Percentiles rank a stretch among this genome's conserved stretches.
Evolutionary conservation across 2,797 vertebrate genomes (phyloP).

Genomic region (Coregonus ussuriensis): DNA sequence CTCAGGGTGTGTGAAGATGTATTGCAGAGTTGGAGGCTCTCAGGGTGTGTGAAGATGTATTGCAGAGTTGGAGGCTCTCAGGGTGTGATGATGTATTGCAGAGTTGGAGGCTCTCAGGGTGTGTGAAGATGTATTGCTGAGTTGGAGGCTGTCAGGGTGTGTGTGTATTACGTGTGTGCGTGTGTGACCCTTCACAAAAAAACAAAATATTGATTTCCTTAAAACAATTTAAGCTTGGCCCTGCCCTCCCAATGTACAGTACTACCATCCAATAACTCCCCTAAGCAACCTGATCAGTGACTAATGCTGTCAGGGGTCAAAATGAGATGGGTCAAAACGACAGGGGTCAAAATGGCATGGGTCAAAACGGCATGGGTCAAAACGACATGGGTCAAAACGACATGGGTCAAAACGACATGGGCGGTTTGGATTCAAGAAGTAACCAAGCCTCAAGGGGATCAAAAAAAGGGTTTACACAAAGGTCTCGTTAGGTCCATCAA

Average conservation of each 20-base stretch:
- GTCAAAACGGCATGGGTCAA: no score
- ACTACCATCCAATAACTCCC: background rate
- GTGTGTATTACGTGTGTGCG: background rate
- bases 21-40: no score
- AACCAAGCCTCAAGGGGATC: background rate
- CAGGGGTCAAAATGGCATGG: no score
- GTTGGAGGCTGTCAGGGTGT: background rate
- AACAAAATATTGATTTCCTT: background rate
- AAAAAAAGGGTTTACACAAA: background rate
- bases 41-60: no score
- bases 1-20: no score
- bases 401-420: no score
- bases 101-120: no score
- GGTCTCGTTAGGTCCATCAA: background rate
- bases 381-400: no score
- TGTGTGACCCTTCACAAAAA: background rate
- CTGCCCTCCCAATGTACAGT: background rate
- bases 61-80: no score
- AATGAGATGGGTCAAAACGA: background rate
- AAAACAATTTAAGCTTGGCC: background rate
- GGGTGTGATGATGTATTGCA: no score
- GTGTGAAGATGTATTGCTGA: no score
- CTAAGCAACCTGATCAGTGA: background rate
- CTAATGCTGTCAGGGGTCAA: background rate
- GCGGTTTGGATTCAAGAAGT: background rate